These are phyloP conservation scores for Sesamia inferens DNA, from an alignment of 2,888 invertebrate genomes.

Conservation along the genomic window DNA sequence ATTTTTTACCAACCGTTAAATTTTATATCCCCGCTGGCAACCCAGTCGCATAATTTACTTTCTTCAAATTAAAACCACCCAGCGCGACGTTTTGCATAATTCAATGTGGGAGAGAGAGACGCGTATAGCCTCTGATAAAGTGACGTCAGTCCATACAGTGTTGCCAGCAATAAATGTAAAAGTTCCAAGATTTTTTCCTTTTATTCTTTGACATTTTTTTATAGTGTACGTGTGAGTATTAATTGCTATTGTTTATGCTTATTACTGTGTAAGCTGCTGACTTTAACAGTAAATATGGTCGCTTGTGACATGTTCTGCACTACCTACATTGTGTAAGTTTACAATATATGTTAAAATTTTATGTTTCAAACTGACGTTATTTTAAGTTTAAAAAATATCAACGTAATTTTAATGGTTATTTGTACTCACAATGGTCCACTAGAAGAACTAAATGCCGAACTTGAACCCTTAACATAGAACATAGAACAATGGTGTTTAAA, in stretches of 20 bases:
- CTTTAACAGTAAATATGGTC: neutral
- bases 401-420: no score
- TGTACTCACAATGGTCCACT: no score
- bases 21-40: conserved; percentile 64
- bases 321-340: no score
- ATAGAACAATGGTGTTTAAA: no score
- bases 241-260: conserved; percentile 27
- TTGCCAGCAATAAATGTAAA: conserved; percentile 61
- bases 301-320: no score
- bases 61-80: conserved; percentile 68
- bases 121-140: conserved; percentile 56
- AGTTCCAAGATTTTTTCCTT: conserved; percentile 49
- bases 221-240: conserved; percentile 32
- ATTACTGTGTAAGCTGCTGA: neutral
- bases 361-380: no score
- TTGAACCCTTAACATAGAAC: no score
- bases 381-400: no score
- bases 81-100: conserved; percentile 69
- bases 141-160: conserved; percentile 57
- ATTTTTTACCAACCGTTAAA: conserved; percentile 48
- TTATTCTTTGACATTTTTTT: conserved; percentile 49
- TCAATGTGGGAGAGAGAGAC: conserved; percentile 58
- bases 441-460: no score
- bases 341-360: neutral
- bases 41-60: conserved; percentile 63